phyloP scores from a whole-genome alignment of 2,113 vertebrate species.

The Ptychochromis oligacanthus region DNA sequence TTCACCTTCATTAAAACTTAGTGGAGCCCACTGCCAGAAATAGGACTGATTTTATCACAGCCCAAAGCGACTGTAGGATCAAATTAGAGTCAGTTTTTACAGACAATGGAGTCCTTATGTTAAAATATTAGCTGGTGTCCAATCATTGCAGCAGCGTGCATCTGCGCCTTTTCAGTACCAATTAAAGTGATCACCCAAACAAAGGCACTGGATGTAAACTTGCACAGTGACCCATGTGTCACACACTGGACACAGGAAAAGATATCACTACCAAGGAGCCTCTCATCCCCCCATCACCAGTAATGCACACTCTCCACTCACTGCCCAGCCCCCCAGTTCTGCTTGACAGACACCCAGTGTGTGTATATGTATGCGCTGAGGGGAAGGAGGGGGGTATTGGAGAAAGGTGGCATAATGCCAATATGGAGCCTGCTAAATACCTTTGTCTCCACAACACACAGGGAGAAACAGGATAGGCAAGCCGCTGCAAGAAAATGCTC shows the following conservation, averaged over 20 bases:
- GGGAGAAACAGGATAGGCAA: constrained; percentile 62
- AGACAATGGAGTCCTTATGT: constrained; percentile 61
- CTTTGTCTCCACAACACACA: constrained; percentile 75
- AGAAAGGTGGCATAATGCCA: constrained; percentile 78
- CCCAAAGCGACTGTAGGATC: constrained; percentile 61
- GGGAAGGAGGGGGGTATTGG: constrained; percentile 22
- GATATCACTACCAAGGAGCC: constrained; percentile 50
- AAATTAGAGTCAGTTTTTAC: constrained; percentile 64
- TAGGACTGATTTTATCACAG: constrained; percentile 61
- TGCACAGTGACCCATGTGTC: constrained; percentile 40
- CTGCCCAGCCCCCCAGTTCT: constrained; percentile 57
- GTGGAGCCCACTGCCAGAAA: constrained; percentile 60
- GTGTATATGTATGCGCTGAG: constrained; percentile 49
- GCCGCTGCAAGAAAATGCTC: constrained; percentile 53
- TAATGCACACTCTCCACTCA: constrained; percentile 11
- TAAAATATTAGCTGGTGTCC: constrained; percentile 68
- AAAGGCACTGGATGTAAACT: constrained; percentile 62
- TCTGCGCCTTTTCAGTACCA: constrained; percentile 73
- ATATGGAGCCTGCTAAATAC: constrained; percentile 74
- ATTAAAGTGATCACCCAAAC: constrained; percentile 73
- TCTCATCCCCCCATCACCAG: neutral
- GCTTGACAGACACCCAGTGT: constrained; percentile 61
- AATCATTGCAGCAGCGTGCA: constrained; percentile 58
- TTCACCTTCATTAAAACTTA: constrained; percentile 72
- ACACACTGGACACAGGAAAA: constrained; percentile 47